Conservation (phyloP, 2,113 vertebrate species). For the Dendrocopos noguchii region DNA sequence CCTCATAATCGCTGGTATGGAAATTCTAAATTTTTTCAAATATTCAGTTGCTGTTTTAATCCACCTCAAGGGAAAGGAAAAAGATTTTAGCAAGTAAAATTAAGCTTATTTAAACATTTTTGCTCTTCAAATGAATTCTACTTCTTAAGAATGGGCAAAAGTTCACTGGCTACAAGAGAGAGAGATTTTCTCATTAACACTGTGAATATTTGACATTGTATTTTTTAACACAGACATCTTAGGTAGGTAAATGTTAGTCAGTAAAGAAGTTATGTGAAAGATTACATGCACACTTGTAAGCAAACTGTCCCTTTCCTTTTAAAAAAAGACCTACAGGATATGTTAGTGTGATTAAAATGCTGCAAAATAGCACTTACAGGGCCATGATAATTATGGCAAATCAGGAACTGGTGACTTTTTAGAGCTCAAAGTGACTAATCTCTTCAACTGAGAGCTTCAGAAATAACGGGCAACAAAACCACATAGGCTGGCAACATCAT, state of each 20-base stretch:
- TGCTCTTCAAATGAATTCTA: constrained; percentile 2
- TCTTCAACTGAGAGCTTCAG: not conserved
- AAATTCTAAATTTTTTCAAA: constrained; percentile 10
- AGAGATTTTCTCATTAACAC: constrained; percentile 46
- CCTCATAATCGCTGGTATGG: not conserved
- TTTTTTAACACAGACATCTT: constrained; percentile 18
- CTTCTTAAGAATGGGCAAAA: not conserved
- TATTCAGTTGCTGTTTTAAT: not conserved
- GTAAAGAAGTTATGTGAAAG: constrained; percentile 5
- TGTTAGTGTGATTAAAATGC: not conserved
- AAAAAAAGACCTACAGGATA: not conserved
- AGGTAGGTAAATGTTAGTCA: constrained; percentile 43
- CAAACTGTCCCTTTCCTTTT: not conserved
- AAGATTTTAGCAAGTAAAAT: constrained; percentile 41
- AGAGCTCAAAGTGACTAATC: not conserved
- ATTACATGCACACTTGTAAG: not conserved
- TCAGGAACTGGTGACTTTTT: not conserved
- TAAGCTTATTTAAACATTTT: constrained; percentile 40
- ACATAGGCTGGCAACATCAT: not conserved
- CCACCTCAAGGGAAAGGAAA: not conserved
- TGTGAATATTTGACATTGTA: constrained; percentile 34
- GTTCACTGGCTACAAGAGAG: not conserved
- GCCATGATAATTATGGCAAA: not conserved
- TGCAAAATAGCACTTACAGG: not conserved
- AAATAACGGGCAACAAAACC: not conserved